Percentiles rank a stretch among this genome's conserved stretches.
Evolutionary conservation across 2,113 vertebrate genomes (phyloP).

Genomic region (Mohoua ochrocephala): DNA sequence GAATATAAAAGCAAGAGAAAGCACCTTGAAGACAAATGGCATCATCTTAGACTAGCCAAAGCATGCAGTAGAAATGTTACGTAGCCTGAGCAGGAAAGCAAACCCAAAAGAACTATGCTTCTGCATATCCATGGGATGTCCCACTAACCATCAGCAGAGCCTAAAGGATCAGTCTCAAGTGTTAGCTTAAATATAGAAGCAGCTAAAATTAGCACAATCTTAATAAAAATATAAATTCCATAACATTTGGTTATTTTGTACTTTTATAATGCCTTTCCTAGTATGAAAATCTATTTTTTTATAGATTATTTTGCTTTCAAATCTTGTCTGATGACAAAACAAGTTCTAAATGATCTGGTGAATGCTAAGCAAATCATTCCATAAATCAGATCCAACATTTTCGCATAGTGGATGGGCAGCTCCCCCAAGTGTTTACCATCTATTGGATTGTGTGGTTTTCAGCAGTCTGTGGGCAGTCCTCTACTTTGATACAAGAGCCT

Average conservation of each 20-base stretch:
- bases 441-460: not conserved
- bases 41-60: not conserved
- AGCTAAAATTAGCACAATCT: not conserved
- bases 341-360: not conserved
- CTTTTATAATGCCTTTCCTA: not conserved
- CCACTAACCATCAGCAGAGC: not conserved
- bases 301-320: not conserved
- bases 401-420: not conserved
- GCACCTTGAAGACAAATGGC: not conserved
- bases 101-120: not conserved
- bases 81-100: not conserved
- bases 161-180: not conserved
- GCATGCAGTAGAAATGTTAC: not conserved
- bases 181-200: not conserved
- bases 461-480: not conserved
- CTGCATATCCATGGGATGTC: not conserved
- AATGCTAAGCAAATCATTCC: not conserved
- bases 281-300: not conserved
- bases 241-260: not conserved
- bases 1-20: not conserved
- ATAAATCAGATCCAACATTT: not conserved
- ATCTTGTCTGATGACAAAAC: not conserved
- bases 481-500: not conserved
- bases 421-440: constrained; percentile 10
- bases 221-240: not conserved